Evolutionary conservation across 2,113 vertebrate species (phyloP).

Genomic region (Sus scrofa): T2T-Sscrofa CM000814.6:142100001-142100500

Average conservation of each 20-base stretch:
- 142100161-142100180: neutral
- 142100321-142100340: neutral
- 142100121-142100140: neutral
- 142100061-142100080: neutral
- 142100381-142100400: neutral
- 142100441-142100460: too few relatives aligned
- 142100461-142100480: too few relatives aligned
- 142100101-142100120: neutral
- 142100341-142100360: neutral
- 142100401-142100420: too few relatives aligned
- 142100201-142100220: neutral
- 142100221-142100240: neutral
- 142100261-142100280: neutral
- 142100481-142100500: too few relatives aligned
- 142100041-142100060: neutral
- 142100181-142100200: neutral
- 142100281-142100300: neutral
- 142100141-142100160: neutral
- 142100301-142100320: neutral
- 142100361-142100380: neutral
- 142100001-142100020: neutral
- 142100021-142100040: neutral
- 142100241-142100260: neutral
- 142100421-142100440: neutral
- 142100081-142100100: neutral